A percentile compares a stretch with the other conserved stretches of the same genome.
These are phyloP conservation scores for Psephotus haematonotus DNA, from an alignment of 2,113 vertebrate genomes.

Conservation along the genomic window DNA sequence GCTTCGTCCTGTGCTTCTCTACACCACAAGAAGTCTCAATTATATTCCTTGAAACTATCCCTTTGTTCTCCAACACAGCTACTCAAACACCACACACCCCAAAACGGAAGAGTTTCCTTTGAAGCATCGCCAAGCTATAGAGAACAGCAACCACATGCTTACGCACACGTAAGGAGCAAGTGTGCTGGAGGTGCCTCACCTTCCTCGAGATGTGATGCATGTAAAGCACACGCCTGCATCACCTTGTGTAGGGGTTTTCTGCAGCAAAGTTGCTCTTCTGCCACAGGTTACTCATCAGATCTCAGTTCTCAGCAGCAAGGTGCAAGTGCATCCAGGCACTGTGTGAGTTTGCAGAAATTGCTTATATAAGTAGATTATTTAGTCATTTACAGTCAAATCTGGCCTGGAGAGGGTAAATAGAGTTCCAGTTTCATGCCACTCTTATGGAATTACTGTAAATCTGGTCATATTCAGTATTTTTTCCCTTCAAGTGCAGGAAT, in stretches of 20 bases:
- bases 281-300: background rate
- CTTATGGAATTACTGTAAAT: background rate
- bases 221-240: background rate
- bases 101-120: background rate
- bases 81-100: background rate
- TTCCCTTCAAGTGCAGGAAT: background rate
- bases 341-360: background rate
- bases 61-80: background rate
- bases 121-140: background rate
- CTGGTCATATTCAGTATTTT: background rate
- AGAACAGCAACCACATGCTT: background rate
- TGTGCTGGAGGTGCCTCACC: background rate
- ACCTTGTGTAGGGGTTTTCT: background rate
- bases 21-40: background rate
- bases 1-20: background rate
- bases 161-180: fast-evolving
- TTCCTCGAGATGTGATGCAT: background rate
- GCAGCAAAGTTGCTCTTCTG: background rate
- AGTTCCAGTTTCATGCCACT: background rate
- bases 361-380: background rate
- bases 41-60: background rate
- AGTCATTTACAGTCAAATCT: background rate
- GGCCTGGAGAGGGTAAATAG: background rate
- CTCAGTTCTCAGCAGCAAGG: background rate
- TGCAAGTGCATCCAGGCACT: background rate